These are phyloP conservation scores for Myiagra hebetior DNA, from an alignment of 2,113 vertebrate species.

Conservation along the genomic window DNA sequence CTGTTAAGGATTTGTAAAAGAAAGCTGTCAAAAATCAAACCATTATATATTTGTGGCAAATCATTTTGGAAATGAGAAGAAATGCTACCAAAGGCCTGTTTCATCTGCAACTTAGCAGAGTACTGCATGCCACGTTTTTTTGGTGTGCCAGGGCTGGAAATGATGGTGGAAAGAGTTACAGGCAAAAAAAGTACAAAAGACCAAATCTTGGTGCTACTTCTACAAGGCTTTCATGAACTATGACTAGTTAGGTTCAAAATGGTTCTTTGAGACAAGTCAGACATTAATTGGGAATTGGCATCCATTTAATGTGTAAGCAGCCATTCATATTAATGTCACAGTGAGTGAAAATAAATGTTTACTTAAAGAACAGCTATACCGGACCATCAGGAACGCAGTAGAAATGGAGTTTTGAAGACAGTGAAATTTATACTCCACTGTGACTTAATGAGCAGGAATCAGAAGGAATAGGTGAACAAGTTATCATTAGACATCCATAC, in stretches of 20 bases:
- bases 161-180: not conserved
- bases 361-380: not conserved
- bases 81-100: fast-evolving
- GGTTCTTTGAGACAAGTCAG: not conserved
- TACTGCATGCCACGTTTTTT: not conserved
- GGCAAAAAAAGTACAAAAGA: not conserved
- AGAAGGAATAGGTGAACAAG: not conserved
- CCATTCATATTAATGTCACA: not conserved
- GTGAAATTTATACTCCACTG: not conserved
- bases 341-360: not conserved
- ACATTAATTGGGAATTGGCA: not conserved
- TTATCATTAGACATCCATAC: not conserved
- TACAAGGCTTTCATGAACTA: not conserved
- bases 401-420: not conserved
- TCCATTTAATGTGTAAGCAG: not conserved
- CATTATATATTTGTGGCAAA: not conserved
- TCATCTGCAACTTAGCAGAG: not conserved
- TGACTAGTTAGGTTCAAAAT: not conserved
- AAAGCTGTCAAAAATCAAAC: not conserved
- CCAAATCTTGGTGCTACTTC: not conserved
- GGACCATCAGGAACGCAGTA: not conserved
- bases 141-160: not conserved
- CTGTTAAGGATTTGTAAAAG: not conserved
- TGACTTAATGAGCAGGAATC: not conserved
- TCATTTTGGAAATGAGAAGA: not conserved